Evolutionary conservation across 2,797 vertebrate genomes (phyloP), one percentile per base, ranked within the genome.

Genomic region (Cetoscarus ocellatus): DNA sequence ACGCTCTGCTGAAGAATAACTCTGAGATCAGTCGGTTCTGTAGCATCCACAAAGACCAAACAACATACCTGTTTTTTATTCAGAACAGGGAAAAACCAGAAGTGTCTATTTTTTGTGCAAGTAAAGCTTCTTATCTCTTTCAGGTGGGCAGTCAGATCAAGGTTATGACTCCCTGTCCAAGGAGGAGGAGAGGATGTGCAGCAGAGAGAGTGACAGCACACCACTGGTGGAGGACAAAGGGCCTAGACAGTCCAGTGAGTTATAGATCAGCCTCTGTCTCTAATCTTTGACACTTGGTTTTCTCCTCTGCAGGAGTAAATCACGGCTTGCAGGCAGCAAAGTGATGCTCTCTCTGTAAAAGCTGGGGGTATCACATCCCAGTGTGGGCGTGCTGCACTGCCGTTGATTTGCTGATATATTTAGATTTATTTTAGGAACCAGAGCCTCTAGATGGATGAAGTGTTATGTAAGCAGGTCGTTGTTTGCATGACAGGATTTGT

Each of bases 101-200:
- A 19, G 52, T 7, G 39, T 1, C 3, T 12, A 8, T 51, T 61
- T 54, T 9, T 66, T 18, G 10, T 9, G 50, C 1, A 50, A 70
- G 42, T 67, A 64, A 77, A 52, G 44, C 62, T 39, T 80, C 12
- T 62, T 58, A 36, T 85, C 52, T 82, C 58, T 80, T 53, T 80
- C 58, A 99, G 98, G 96, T 75, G 97, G 96, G 40, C 96, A 96
- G 83, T 95, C 97, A 76, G 97, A 99, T 89, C 92, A 96, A 71
- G 96, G 96, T 70, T 98, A 95, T 67, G 97, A 96, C 86, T 95
- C 96, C 38, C 88, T 97, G 59, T 95, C 96, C 74, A 99, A 97
- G 85, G 98, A 98, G 78, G 97, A 96, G 90, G 92, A 95, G 86
- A 95, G 93, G 86, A 92, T 96, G 90, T 95, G 94, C 10, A 85